Conservation (phyloP, 2,113 vertebrate genomes). For the Eupsittula cactorum region DNA sequence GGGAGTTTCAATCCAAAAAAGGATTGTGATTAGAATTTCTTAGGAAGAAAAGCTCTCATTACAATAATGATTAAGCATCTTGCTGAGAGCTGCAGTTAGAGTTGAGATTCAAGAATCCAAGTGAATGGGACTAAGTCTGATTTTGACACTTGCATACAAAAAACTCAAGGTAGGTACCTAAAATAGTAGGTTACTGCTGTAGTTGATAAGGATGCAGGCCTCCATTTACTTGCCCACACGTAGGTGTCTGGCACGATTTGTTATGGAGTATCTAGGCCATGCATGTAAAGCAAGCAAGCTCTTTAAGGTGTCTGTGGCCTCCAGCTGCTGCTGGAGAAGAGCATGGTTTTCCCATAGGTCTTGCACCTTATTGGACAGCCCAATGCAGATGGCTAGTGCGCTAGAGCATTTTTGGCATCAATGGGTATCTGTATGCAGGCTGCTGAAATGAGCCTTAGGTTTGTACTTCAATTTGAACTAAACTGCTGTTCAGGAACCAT, state of each 20-base stretch:
- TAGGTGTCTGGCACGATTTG: background rate
- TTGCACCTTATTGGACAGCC: background rate
- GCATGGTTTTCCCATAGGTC: accelerated
- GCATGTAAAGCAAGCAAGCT: background rate
- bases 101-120: background rate
- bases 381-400: background rate
- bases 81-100: background rate
- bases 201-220: background rate
- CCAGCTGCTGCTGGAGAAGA: background rate
- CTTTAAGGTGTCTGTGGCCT: background rate
- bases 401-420: background rate
- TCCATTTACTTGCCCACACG: accelerated
- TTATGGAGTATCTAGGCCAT: accelerated
- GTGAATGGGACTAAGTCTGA: background rate
- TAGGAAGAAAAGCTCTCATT: background rate
- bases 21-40: background rate
- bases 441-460: background rate
- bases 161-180: background rate
- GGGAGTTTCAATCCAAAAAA: background rate
- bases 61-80: background rate
- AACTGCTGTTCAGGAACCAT: background rate
- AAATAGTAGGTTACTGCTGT: background rate
- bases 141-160: background rate
- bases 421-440: background rate
- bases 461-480: background rate